Percentiles rank a stretch among this genome's conserved stretches.
phyloP scores from a whole-genome alignment of 2,888 invertebrate species.

The Calephelis perditalis region DNA sequence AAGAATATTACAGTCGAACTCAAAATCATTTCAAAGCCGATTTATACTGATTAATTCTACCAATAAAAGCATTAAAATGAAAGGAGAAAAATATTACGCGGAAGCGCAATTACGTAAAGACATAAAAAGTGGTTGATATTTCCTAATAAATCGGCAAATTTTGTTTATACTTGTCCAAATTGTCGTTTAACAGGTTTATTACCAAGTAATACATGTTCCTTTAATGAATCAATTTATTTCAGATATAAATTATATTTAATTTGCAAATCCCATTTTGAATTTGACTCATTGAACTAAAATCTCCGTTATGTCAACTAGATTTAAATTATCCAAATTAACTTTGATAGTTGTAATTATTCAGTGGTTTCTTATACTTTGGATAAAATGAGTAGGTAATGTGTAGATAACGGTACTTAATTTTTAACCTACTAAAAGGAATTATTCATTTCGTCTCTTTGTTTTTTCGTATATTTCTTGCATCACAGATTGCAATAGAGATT shows the following conservation, averaged over 20 bases:
- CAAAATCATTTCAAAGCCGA: too few relatives aligned
- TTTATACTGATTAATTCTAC: not conserved
- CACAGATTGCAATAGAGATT: too few relatives aligned
- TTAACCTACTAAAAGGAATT: too few relatives aligned
- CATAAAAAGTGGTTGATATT: slow-evolving; percentile 7
- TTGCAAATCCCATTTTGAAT: slow-evolving; percentile 9
- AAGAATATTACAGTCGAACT: too few relatives aligned
- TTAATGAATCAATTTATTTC: slow-evolving; percentile 13
- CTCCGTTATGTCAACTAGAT: slow-evolving; percentile 7
- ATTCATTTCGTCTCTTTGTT: too few relatives aligned
- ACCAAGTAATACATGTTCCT: slow-evolving; percentile 20
- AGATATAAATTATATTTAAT: not conserved
- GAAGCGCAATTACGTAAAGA: not conserved
- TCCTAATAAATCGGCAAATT: slow-evolving; percentile 10
- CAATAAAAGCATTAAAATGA: not conserved
- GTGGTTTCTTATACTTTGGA: too few relatives aligned
- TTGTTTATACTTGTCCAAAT: slow-evolving; percentile 6
- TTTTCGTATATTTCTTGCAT: too few relatives aligned
- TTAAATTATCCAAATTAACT: not conserved
- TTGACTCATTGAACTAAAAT: not conserved
- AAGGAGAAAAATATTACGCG: not conserved
- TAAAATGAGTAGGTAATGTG: too few relatives aligned
- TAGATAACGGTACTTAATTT: too few relatives aligned
- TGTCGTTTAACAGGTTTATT: slow-evolving; percentile 18
- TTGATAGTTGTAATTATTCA: too few relatives aligned